Evolutionary conservation across 2,113 vertebrate species (phyloP), one percentile per base, ranked within the genome.

Genomic region (Syrrhaptes paradoxus): DNA sequence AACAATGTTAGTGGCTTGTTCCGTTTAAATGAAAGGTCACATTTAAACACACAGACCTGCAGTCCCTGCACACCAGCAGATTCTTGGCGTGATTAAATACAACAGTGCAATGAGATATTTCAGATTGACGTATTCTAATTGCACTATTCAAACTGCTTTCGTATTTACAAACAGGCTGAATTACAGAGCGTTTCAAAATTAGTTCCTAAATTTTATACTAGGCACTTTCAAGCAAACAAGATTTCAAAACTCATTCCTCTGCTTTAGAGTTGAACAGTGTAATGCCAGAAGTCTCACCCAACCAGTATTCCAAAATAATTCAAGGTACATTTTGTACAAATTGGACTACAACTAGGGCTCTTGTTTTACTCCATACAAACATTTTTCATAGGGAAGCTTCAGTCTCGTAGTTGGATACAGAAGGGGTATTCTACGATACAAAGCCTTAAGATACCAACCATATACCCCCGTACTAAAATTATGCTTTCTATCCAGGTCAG

Each of bases 191-290:
- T 13, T 63, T 45, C 76, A 43, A 74, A 89, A 65, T 73, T 62
- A 41, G 16, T 80, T 82, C 88, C 91, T 96, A 26, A 74, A 41
- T 87, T 85, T 95, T 92, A 90, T 4, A 70, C 59, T 45, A 95
- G 49, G 34, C 49, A 78, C 93, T 96, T 79, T 46, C 54, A 95
- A 91, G 66, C 51, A 89, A 93, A 36, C 22, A 87, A 94, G 75
- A 36, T 29, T 91, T 82, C 45, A 74, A 87, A 93, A 93, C 70
- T 46, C 65, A 87, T 88, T 81, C 43, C 55, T 91, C 83, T 85
- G 87, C 90, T 97, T 97, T 95, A 96, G 94, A 95, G 74, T 57
- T 87, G 76, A 97, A 85, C 74, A 97, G 86, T 65, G 70, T 86
- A 81, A 97, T 96, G 84, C 52, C 85, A 70, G 68, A 87, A 92